phyloP scores from a whole-genome alignment of 2,797 vertebrate species.

The Lateolabrax maculatus region DNA sequence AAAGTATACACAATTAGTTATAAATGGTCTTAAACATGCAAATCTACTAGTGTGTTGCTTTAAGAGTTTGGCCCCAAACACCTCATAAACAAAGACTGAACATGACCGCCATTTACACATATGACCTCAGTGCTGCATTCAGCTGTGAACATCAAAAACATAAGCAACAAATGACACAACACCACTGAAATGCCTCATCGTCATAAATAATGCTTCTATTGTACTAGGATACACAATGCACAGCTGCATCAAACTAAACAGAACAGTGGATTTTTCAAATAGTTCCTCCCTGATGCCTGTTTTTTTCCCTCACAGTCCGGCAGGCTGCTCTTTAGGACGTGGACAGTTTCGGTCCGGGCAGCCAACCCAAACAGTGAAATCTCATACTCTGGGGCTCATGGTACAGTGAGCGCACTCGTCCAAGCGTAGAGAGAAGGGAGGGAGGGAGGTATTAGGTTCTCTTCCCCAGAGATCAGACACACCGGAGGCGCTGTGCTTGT shows the following conservation, averaged over 20 bases:
- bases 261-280: constrained; percentile 47
- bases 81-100: constrained; percentile 27
- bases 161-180: constrained; percentile 37
- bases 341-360: constrained; percentile 54
- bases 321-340: constrained; percentile 49
- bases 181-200: constrained; percentile 39
- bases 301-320: constrained; percentile 46
- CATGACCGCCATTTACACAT: constrained; percentile 3
- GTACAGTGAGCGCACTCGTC: constrained; percentile 68
- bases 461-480: constrained; percentile 68
- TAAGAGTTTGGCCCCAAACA: constrained; percentile 24
- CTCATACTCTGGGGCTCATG: constrained; percentile 71
- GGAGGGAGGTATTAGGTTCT: constrained; percentile 68
- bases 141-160: constrained; percentile 53
- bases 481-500: constrained; percentile 45
- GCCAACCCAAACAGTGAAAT: constrained; percentile 85
- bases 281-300: constrained; percentile 39
- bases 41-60: neutral
- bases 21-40: constrained; percentile 3
- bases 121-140: constrained; percentile 43
- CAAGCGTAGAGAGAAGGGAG: constrained; percentile 65
- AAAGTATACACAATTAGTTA: neutral
- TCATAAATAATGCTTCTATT: constrained; percentile 37
- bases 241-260: constrained; percentile 27
- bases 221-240: constrained; percentile 41